phyloP scores from a whole-genome alignment of 1,140 invertebrate genomes.

The Anadara kagoshimensis region DNA sequence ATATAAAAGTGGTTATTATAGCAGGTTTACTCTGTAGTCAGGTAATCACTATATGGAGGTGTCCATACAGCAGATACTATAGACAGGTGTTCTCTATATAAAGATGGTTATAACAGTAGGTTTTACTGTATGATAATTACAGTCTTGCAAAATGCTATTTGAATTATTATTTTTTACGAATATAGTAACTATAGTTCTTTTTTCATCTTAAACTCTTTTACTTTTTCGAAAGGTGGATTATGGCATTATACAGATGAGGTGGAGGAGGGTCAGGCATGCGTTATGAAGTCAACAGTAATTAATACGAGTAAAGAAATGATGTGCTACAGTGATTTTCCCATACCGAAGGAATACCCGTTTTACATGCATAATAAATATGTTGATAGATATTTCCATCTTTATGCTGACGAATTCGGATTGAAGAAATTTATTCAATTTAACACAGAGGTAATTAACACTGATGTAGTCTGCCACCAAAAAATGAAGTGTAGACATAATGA shows the following conservation, averaged over 20 bases:
- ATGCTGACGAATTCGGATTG: constrained; percentile 72
- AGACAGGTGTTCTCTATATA: no score
- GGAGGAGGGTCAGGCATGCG: constrained; percentile 58
- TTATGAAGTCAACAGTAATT: constrained; percentile 68
- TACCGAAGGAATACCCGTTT: constrained; percentile 71
- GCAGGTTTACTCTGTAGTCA: no score
- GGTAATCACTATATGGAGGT: no score
- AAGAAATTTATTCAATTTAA: constrained; percentile 54
- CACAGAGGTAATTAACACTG: constrained; percentile 39
- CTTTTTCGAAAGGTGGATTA: constrained; percentile 56
- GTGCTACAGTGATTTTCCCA: constrained; percentile 76
- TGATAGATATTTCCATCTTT: constrained; percentile 71
- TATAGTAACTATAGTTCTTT: no score
- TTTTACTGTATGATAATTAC: no score
- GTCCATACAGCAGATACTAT: no score
- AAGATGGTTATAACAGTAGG: no score
- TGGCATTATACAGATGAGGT: constrained; percentile 59
- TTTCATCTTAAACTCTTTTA: background rate
- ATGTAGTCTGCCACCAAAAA: background rate
- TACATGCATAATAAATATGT: constrained; percentile 75
- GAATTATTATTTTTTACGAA: no score
- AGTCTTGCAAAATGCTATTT: no score
- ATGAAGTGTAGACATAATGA: background rate
- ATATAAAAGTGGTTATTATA: no score
- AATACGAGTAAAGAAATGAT: constrained; percentile 77